Base-by-base conservation (phyloP, 2,888 invertebrate species). In the Drosophila tanythrix region DNA sequence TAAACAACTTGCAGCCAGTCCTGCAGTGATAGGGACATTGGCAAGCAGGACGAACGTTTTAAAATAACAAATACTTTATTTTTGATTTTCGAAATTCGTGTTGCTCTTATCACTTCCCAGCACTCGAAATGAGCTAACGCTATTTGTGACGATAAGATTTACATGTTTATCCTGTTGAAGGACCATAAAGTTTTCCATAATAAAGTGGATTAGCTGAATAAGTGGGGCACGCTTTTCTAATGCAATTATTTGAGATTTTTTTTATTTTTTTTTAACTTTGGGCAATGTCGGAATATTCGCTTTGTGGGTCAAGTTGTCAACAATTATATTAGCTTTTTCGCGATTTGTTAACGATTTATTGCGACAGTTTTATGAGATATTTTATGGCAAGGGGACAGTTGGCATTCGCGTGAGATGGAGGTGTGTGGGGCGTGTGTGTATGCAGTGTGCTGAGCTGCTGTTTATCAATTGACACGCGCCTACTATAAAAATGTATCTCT, bases 401-500 rank as follows among this genome's bases (percentile, higher is more conserved):
- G 21, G 21, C 7, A 21, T 7, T 46, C 21, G 21, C 7, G 7
- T 21, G 21, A 3, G 46, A 15, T 46, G 21, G 15, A 21, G 46
- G 40, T 21, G 40, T 10, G 33, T 52, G 27, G 50, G 13, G 25
- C 10, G 27, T 33, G 46, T 8, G 43, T 11, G 46, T 15, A 3
- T 35, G 53, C 35, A 52, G 35, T 31, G 46, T 33, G 7, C 58
- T 65, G 61, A 77, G 69, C 77, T 73, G 77, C 86, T 75, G 78
- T 76, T 83, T 86, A 83, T 86, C 84, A 83, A 83, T 76, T 73
- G 79, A 81, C 84, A 84, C 86, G 86, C 85, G 80, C 82, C 59
- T 74, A 77, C 81, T 69, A 85, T 83, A 81, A 85, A 83, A 83
- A 74, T 71, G 75, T 82, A 78, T 74, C 67, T 64, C 57, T 51